Conservation (phyloP, 2,797 vertebrate genomes). For the Lagorchestes hirsutus region DNA sequence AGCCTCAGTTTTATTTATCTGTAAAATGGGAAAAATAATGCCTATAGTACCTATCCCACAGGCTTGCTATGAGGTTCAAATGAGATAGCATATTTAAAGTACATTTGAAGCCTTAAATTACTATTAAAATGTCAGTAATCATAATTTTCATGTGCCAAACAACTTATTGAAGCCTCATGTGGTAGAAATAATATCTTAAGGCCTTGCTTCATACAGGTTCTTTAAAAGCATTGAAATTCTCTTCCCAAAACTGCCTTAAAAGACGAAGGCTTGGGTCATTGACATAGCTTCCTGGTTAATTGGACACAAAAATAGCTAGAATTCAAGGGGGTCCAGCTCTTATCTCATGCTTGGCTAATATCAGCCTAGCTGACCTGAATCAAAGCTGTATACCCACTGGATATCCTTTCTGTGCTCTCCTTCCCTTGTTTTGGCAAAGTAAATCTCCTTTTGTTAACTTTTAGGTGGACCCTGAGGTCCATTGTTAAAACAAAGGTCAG, state of each 20-base stretch:
- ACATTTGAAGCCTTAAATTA: neutral
- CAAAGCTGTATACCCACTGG: neutral
- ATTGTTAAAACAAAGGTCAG: neutral
- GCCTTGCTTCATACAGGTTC: neutral
- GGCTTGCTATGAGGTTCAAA: conserved; percentile 27
- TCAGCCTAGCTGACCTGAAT: neutral
- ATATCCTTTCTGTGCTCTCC: neutral
- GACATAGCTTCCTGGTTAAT: neutral
- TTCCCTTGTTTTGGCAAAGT: neutral
- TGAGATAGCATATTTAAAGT: conserved; percentile 13
- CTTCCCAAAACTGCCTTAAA: neutral
- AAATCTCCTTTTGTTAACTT: neutral
- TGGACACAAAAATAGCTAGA: neutral
- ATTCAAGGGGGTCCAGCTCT: neutral
- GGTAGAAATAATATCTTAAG: neutral
- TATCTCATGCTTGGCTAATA: neutral
- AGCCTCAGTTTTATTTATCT: neutral
- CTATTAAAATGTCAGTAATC: conserved; percentile 43
- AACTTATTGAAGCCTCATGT: neutral
- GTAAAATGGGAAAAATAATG: conserved; percentile 17
- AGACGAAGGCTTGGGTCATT: neutral
- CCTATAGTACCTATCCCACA: neutral
- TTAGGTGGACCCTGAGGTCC: too few species aligned
- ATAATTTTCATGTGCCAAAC: neutral
- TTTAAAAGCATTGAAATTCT: neutral